phyloP scores from a whole-genome alignment of 2,888 invertebrate species.

The Trachelus iudaicus region DNA sequence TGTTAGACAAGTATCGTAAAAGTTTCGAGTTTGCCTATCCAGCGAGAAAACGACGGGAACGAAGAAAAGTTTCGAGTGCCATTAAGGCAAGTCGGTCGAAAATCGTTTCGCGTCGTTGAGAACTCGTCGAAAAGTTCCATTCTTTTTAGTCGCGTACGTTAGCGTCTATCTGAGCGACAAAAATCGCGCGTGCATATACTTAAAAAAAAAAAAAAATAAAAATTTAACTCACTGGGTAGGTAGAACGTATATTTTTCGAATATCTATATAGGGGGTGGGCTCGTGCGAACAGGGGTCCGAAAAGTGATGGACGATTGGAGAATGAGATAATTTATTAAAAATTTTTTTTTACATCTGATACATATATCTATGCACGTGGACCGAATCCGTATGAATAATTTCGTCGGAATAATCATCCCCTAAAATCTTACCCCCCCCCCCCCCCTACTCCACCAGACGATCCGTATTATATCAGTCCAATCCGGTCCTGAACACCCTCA shows the following conservation, averaged over 20 bases:
- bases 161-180: not conserved
- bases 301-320: not conserved
- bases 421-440: conserved; percentile 22
- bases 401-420: conserved; percentile 34
- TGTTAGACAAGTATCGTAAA: not conserved
- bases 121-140: not conserved
- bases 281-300: not conserved
- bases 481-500: conserved; percentile 22
- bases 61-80: not conserved
- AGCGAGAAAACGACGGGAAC: not conserved
- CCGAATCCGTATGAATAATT: conserved; percentile 47
- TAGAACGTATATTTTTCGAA: not conserved
- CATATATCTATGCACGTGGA: not conserved
- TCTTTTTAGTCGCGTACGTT: not conserved
- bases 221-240: not conserved
- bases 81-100: not conserved
- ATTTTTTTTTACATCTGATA: not conserved
- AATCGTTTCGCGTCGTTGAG: not conserved
- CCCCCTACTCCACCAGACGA: conserved; percentile 20
- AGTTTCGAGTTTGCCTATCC: not conserved
- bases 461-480: conserved; percentile 32
- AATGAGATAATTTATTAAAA: not conserved
- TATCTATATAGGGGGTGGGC: not conserved
- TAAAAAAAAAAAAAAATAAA: not conserved
- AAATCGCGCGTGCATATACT: not conserved